These are phyloP conservation scores for Acleris emargana DNA, from an alignment of 2,888 invertebrate genomes.

Conservation along the genomic window DNA sequence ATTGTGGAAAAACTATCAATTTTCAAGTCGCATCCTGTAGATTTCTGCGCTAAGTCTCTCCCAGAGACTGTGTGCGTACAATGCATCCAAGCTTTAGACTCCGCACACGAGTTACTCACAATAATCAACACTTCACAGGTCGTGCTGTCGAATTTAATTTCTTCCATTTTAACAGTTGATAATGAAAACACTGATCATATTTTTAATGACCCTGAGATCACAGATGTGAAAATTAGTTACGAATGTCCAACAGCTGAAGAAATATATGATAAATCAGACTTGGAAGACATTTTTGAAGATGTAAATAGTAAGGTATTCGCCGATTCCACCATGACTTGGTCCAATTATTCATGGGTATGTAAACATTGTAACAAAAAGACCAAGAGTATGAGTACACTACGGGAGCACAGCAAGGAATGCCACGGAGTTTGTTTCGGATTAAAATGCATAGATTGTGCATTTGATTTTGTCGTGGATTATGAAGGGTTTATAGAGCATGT, in stretches of 20 bases:
- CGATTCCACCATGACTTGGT: not conserved
- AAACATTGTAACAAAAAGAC: not conserved
- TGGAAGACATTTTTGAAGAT: not conserved
- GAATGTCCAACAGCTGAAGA: not conserved
- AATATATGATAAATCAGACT: not conserved
- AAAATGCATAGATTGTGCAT: not conserved
- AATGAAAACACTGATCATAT: not conserved
- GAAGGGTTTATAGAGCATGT: not conserved
- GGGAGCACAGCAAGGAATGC: not conserved
- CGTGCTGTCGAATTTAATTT: not conserved
- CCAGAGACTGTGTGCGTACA: constrained; percentile 2
- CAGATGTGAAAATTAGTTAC: too few species aligned
- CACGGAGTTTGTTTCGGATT: not conserved
- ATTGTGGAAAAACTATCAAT: constrained; percentile 5
- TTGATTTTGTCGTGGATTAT: not conserved
- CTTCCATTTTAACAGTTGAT: not conserved
- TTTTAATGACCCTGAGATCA: not conserved
- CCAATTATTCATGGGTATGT: constrained; percentile 1
- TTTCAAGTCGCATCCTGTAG: not conserved
- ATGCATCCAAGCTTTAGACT: not conserved
- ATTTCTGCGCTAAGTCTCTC: not conserved
- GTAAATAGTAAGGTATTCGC: too few species aligned
- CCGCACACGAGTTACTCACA: not conserved
- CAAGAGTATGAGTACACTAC: not conserved
- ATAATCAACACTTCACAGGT: constrained; percentile 1